phyloP scores from a whole-genome alignment of 2,113 vertebrate species.

The Triplophysa tibetana region DNA sequence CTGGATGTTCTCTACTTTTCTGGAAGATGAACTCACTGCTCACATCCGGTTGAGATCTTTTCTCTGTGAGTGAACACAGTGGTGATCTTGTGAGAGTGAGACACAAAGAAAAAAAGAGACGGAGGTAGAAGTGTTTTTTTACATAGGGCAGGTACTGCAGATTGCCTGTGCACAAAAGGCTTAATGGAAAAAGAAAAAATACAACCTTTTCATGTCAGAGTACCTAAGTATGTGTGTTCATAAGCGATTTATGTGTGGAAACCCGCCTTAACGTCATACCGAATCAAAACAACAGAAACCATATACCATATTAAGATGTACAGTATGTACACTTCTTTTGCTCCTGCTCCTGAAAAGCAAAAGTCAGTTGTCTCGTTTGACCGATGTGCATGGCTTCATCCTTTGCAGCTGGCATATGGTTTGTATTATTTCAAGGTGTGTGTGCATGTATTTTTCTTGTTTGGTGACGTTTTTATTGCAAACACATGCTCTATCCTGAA shows the following conservation, averaged over 20 bases:
- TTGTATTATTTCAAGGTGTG: slow-evolving; percentile 66
- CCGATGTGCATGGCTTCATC: slow-evolving; percentile 55
- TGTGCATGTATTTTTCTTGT: slow-evolving; percentile 55
- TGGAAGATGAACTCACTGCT: slow-evolving; percentile 25
- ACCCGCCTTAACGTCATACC: slow-evolving; percentile 5
- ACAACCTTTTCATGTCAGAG: neutral
- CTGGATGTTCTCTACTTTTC: slow-evolving; percentile 18
- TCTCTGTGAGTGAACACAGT: slow-evolving; percentile 15
- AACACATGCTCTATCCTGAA: slow-evolving; percentile 63
- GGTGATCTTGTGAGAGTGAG: slow-evolving; percentile 22
- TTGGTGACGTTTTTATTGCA: slow-evolving; percentile 65
- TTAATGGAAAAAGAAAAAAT: slow-evolving; percentile 5
- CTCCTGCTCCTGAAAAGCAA: slow-evolving; percentile 1
- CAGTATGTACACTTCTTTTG: slow-evolving; percentile 18
- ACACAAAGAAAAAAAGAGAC: neutral
- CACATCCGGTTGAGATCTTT: slow-evolving; percentile 18
- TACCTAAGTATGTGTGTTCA: slow-evolving; percentile 11
- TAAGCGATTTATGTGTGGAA: slow-evolving; percentile 27
- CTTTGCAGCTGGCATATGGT: slow-evolving; percentile 64
- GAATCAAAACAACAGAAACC: slow-evolving; percentile 27
- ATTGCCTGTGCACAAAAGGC: neutral
- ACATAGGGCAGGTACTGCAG: neutral
- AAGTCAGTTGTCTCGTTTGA: slow-evolving; percentile 16
- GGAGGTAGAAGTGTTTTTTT: neutral
- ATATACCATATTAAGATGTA: slow-evolving; percentile 18